These are phyloP conservation scores for Chiroxiphia lanceolata DNA, from an alignment of 2,797 vertebrate genomes.

Conservation along the genomic window DNA sequence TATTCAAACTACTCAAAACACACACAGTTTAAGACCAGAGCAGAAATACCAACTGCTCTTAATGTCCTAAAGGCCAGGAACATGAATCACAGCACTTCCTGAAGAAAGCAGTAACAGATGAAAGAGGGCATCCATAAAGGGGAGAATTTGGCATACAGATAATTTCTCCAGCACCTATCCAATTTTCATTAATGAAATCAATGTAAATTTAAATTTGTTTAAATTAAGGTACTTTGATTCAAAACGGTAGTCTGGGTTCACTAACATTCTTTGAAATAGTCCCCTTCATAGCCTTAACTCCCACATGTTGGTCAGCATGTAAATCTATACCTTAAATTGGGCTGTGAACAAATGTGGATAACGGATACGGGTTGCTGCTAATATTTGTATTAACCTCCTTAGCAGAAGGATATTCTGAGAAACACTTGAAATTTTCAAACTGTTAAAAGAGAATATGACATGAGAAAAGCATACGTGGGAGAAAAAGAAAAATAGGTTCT, in stretches of 20 bases:
- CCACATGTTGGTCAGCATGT: not conserved
- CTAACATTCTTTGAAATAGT: not conserved
- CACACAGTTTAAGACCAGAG: not conserved
- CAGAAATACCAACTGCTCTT: not conserved
- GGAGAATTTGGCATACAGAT: not conserved
- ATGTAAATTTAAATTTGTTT: not conserved
- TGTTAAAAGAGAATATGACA: constrained; percentile 65
- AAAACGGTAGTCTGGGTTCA: not conserved
- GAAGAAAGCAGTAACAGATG: not conserved
- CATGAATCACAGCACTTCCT: not conserved
- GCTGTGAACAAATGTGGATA: not conserved
- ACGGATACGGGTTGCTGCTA: not conserved
- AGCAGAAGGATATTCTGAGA: constrained; percentile 45
- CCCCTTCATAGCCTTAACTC: not conserved
- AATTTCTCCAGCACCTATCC: not conserved
- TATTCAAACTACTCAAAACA: not conserved
- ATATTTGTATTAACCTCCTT: not conserved
- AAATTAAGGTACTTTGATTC: not conserved
- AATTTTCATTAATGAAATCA: not conserved
- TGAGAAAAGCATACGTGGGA: constrained; percentile 68
- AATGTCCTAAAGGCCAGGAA: not conserved
- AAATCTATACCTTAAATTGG: not conserved
- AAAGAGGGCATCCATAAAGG: not conserved
- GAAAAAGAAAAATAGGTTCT: constrained; percentile 71
- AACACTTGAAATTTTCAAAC: constrained; percentile 63